Base-by-base conservation (phyloP, 2,797 vertebrate species). In the Chlorospingus semifuscus region DNA sequence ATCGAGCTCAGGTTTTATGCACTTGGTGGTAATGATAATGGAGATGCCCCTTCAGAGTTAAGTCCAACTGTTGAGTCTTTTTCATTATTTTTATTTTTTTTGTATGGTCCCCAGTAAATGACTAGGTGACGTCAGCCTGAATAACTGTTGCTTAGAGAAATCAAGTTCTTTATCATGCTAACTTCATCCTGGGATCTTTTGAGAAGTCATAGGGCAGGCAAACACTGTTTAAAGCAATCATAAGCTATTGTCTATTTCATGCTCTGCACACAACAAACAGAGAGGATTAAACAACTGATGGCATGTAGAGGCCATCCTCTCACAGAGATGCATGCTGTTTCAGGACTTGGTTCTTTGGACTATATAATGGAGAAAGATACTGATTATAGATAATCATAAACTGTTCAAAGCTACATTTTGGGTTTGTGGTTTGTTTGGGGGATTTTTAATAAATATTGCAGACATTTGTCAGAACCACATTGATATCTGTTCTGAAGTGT, bases 11-110 rank as follows among this genome's bases (percentile, higher is more conserved):
- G 95, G 96, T 95, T 97, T 95, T 98, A 97, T 96, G 95, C 93
- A 88, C 97, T 97, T 96, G 71, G 77, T 95, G 78, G 96, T 98
- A 98, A 98, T 98, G 96, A 98, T 90, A 98, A 97, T 96, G 95
- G 93, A 96, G 90, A 92, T 96, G 94, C 87, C 86, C 79, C 97
- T 97, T 94, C 96, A 96, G 93, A 95, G 97, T 95, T 98, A 96
- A 98, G 95, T 95, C 93, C 97, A 97, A 97, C 96, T 97, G 97
- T 92, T 95, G 89, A 97, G 96, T 95, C 77, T 93, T 97, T 97
- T 26, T 29, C 4, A 16, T 9, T 64, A 46, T 68, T 97, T 97
- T 97, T 95, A 10, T 72, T 18, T 50, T 84, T 83, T 84, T 81
- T 98, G 95, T 97, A 97, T 96, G 92, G 80, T 92, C 81, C 96